Conservation (phyloP, 2,113 vertebrate species). For the Oncorhynchus gorbuscha region DNA sequence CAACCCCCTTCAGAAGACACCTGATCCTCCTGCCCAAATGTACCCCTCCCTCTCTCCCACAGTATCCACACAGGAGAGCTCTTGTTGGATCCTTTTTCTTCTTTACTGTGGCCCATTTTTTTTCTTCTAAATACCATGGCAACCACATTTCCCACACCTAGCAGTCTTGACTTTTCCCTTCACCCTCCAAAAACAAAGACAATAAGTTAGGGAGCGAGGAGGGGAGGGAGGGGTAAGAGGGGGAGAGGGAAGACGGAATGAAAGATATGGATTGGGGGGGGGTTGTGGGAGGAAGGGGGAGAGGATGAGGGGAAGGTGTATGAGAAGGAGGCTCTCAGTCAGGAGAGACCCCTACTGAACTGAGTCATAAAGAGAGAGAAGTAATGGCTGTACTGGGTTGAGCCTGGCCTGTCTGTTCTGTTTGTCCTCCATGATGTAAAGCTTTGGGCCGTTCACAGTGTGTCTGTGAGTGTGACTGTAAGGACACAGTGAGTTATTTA, state of each 20-base stretch:
- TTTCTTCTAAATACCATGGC: conserved; percentile 60
- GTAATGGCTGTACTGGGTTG: conserved; percentile 45
- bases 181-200: conserved; percentile 66
- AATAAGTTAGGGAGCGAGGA: conserved; percentile 44
- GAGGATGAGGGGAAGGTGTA: conserved; percentile 47
- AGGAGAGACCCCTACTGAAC: conserved; percentile 51
- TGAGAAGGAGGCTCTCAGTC: conserved; percentile 50
- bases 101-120: conserved; percentile 42
- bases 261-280: conserved; percentile 19
- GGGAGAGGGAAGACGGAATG: conserved; percentile 17
- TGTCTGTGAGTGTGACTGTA: not conserved
- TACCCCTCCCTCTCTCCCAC: conserved; percentile 6
- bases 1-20: conserved; percentile 45
- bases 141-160: conserved; percentile 57
- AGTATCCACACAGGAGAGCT: conserved; percentile 58
- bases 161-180: conserved; percentile 61
- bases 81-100: conserved; percentile 60
- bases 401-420: conserved; percentile 35
- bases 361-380: conserved; percentile 46
- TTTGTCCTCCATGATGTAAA: conserved; percentile 10
- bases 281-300: not conserved
- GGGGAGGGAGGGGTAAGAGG: too few species aligned
- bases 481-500: not conserved
- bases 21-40: conserved; percentile 42
- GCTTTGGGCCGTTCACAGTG: not conserved